These are phyloP conservation scores for Carcinoscorpius rotundicauda DNA, from an alignment of 1,140 invertebrate species.

Conservation along the genomic window DNA sequence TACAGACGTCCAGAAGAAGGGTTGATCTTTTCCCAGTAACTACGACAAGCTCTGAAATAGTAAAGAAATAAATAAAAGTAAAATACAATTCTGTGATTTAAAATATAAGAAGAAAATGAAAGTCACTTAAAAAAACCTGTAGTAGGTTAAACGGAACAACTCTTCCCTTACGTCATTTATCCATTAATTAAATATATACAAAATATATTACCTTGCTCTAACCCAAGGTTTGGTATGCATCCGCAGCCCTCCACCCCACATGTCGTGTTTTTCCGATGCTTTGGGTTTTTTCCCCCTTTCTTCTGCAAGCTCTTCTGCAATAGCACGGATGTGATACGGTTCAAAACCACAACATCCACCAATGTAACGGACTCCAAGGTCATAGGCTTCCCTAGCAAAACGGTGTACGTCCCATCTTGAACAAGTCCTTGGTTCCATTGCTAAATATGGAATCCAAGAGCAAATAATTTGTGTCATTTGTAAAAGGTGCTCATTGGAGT, in stretches of 20 bases:
- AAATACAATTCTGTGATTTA: no score
- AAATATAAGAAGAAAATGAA: no score
- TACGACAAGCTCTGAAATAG: no score
- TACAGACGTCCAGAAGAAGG: no score
- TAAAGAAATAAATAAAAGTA: no score
- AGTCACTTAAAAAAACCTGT: no score
- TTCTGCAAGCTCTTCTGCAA: slow-evolving; percentile 32
- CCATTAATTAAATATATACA: no score
- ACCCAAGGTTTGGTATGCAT: slow-evolving; percentile 38
- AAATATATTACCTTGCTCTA: slow-evolving; percentile 28
- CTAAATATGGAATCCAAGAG: slow-evolving; percentile 17
- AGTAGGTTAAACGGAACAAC: no score
- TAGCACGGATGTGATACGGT: slow-evolving; percentile 35
- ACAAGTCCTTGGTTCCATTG: slow-evolving; percentile 33
- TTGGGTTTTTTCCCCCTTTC: slow-evolving; percentile 26
- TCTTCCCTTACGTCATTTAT: no score
- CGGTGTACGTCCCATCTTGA: slow-evolving; percentile 36
- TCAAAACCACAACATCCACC: slow-evolving; percentile 37
- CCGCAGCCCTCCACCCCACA: slow-evolving; percentile 32
- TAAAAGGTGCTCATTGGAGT: no score
- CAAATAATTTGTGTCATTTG: no score
- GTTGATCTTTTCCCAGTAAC: no score
- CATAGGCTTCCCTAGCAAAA: slow-evolving; percentile 34
- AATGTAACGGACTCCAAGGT: slow-evolving; percentile 35
- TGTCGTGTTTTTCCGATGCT: slow-evolving; percentile 32